Evolutionary conservation across 2,797 vertebrate genomes (phyloP).

Genomic region (Cyclura pinguis): DNA sequence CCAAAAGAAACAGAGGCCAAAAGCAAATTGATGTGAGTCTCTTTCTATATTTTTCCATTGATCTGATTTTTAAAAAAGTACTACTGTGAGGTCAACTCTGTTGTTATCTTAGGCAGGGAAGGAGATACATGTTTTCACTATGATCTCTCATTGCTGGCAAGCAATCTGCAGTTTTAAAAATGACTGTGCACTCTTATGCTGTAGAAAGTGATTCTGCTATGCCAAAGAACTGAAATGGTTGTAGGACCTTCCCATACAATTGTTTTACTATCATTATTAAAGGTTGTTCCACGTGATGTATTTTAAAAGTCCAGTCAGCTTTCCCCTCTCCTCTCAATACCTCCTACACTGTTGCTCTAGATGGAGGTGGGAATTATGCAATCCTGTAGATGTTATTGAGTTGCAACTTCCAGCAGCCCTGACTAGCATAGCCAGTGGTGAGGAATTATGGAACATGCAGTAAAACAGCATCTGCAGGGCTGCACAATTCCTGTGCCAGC

Average conservation of each 20-base stretch:
- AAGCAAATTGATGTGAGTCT: constrained; percentile 94
- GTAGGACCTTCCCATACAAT: not conserved
- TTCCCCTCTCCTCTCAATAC: not conserved
- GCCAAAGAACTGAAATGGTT: not conserved
- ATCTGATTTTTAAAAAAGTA: constrained; percentile 10
- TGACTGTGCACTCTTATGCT: not conserved
- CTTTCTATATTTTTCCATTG: not conserved
- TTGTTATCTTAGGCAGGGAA: not conserved
- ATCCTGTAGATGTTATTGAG: too few relatives aligned
- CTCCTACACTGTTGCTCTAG: too few relatives aligned
- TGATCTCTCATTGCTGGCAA: not conserved
- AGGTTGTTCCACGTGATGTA: not conserved
- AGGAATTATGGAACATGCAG: too few relatives aligned
- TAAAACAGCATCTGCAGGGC: not conserved
- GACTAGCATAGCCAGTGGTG: too few relatives aligned
- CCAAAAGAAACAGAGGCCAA: constrained; percentile 94
- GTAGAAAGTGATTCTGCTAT: too few relatives aligned
- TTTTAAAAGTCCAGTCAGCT: not conserved
- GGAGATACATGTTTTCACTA: not conserved
- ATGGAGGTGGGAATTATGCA: too few relatives aligned
- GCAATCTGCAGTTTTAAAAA: not conserved
- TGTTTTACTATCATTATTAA: constrained; percentile 1
- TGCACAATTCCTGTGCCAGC: too few relatives aligned
- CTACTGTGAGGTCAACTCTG: not conserved
- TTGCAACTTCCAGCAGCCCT: too few relatives aligned